phyloP scores from a whole-genome alignment of 2,113 vertebrate genomes.

The Otolemur garnettii region DNA sequence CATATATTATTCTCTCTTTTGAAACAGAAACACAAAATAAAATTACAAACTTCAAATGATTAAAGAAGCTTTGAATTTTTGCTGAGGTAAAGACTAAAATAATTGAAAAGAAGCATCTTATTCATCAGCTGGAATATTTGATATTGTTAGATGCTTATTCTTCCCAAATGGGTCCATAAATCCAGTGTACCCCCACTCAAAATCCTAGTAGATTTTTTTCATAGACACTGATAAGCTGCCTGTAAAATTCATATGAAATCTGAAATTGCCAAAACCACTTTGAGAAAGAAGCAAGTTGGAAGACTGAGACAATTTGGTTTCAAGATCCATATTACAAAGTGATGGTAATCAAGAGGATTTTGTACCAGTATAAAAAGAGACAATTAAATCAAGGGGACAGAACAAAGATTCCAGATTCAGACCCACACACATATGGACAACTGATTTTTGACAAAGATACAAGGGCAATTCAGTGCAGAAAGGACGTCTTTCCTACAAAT shows the following conservation, averaged over 20 bases:
- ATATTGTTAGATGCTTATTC: not conserved
- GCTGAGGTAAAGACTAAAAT: not conserved
- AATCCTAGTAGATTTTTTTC: not conserved
- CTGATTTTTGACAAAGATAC: not conserved
- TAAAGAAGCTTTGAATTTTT: slow-evolving; percentile 8
- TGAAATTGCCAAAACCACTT: not conserved
- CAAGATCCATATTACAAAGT: not conserved
- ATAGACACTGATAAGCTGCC: not conserved
- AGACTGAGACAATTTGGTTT: not conserved
- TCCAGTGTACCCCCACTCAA: no score
- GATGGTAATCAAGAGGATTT: not conserved
- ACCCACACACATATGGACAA: no score
- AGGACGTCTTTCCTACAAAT: not conserved
- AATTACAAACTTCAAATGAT: not conserved
- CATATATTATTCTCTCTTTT: not conserved
- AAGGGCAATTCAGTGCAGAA: not conserved
- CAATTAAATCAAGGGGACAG: not conserved
- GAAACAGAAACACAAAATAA: not conserved
- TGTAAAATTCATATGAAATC: not conserved
- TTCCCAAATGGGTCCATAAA: not conserved
- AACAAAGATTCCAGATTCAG: not conserved
- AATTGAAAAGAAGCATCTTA: not conserved
- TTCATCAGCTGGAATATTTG: not conserved
- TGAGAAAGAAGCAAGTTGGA: not conserved
- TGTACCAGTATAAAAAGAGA: not conserved